Evolutionary conservation across 1,140 invertebrate species (phyloP).

Genomic region (Drosophila biarmipes): DNA sequence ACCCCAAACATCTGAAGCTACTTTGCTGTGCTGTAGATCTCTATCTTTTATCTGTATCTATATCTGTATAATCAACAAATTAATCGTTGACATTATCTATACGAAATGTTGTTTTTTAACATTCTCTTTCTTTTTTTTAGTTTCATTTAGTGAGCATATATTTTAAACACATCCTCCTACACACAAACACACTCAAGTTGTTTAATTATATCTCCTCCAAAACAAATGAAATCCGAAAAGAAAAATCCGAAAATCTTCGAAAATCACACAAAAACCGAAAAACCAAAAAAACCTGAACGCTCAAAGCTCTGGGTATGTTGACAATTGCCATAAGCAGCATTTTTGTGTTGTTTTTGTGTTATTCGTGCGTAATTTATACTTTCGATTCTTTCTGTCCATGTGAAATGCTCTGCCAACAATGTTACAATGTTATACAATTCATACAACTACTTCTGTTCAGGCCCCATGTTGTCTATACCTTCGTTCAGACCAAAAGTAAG

Average conservation of each 20-base stretch:
- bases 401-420: constrained; percentile 57
- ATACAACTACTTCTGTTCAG: constrained; percentile 28
- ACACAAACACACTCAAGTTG: constrained; percentile 33
- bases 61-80: constrained; percentile 58
- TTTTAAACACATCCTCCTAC: constrained; percentile 13
- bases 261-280: constrained; percentile 31
- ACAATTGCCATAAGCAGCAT: constrained; percentile 53
- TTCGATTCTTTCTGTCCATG: constrained; percentile 41
- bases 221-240: constrained; percentile 42
- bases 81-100: constrained; percentile 54
- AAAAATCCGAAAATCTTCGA: constrained; percentile 18
- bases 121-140: constrained; percentile 41
- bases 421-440: constrained; percentile 48
- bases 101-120: constrained; percentile 32
- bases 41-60: constrained; percentile 44
- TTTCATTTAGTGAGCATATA: constrained; percentile 59
- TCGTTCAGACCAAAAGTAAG: constrained; percentile 61
- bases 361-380: constrained; percentile 52
- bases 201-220: constrained; percentile 36
- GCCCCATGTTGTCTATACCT: constrained; percentile 45
- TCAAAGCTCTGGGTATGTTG: constrained; percentile 56
- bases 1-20: constrained; percentile 42
- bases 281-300: constrained; percentile 33
- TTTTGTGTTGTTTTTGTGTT: constrained; percentile 52
- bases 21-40: constrained; percentile 46